Conservation (phyloP, 2,888 invertebrate species). For the Ethmia dodecea region DNA sequence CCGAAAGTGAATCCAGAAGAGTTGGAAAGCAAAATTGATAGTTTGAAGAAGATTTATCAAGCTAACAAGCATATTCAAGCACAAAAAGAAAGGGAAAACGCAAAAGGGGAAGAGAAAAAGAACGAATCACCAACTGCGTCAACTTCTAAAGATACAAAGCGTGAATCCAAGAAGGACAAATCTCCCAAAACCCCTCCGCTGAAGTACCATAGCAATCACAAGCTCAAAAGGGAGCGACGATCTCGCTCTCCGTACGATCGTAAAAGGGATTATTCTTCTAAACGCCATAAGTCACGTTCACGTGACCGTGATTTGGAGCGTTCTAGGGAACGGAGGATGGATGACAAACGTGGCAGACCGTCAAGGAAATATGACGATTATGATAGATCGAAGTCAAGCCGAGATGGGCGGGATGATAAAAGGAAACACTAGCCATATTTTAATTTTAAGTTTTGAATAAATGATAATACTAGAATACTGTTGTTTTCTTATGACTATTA, state of each 20-base stretch:
- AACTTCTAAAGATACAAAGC: slow-evolving; percentile 61
- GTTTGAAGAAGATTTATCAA: slow-evolving; percentile 58
- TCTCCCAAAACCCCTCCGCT: slow-evolving; percentile 71
- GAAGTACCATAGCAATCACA: slow-evolving; percentile 67
- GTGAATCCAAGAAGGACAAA: slow-evolving; percentile 64
- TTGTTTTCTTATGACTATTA: too few species aligned
- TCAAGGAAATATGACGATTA: slow-evolving; percentile 71
- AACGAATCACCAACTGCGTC: slow-evolving; percentile 62
- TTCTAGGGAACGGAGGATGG: slow-evolving; percentile 54
- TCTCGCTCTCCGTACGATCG: slow-evolving; percentile 71
- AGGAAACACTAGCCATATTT: slow-evolving; percentile 45
- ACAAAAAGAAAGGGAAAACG: slow-evolving; percentile 52
- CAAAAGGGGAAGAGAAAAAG: slow-evolving; percentile 60
- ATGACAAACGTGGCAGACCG: slow-evolving; percentile 53
- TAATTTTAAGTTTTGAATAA: too few species aligned
- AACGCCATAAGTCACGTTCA: slow-evolving; percentile 66
- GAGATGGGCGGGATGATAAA: slow-evolving; percentile 61
- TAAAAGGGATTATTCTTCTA: slow-evolving; percentile 63
- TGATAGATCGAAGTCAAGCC: slow-evolving; percentile 52
- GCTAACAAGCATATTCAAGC: slow-evolving; percentile 64
- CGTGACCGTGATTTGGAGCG: slow-evolving; percentile 61
- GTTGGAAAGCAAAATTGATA: slow-evolving; percentile 60
- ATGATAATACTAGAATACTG: too few species aligned
- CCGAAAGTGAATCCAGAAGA: slow-evolving; percentile 83
- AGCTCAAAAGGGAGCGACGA: slow-evolving; percentile 61